A percentile compares a stretch with the other conserved stretches of the same genome.
phyloP scores from a whole-genome alignment of 2,113 vertebrate genomes.

The Coracopsis vasa region DNA sequence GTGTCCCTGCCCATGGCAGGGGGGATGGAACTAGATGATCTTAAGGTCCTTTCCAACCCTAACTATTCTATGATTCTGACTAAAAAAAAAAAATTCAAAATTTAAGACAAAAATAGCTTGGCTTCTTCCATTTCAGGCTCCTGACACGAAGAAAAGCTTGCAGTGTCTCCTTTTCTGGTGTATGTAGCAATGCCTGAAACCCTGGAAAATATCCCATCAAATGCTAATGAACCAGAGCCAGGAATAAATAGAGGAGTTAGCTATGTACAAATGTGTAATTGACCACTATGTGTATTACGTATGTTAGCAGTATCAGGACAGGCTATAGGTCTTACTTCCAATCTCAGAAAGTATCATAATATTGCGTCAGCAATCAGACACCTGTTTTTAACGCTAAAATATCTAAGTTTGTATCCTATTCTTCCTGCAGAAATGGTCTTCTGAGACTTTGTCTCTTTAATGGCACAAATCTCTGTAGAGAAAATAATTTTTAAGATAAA shows the following conservation, averaged over 20 bases:
- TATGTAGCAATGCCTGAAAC: background rate
- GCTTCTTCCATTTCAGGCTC: background rate
- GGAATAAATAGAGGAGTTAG: background rate
- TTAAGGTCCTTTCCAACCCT: background rate
- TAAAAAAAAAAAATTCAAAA: background rate
- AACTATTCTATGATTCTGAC: background rate
- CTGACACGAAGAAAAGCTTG: background rate
- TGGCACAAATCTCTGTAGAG: background rate
- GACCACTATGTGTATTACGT: background rate
- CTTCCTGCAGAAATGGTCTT: background rate
- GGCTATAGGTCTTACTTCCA: background rate
- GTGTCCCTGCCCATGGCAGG: background rate
- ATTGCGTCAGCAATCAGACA: background rate
- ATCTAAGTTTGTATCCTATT: background rate
- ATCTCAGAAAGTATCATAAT: background rate
- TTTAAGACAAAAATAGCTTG: background rate
- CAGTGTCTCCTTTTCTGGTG: background rate
- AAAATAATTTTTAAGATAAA: background rate
- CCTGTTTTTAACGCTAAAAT: background rate
- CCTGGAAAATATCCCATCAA: slow-evolving; percentile 11
- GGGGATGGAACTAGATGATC: background rate
- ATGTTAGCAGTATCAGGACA: background rate
- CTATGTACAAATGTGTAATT: background rate
- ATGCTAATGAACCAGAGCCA: slow-evolving; percentile 4
- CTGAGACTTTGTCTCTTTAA: background rate